These are phyloP conservation scores for Polia nebulosa DNA, from an alignment of 2,888 invertebrate species.

Conservation along the genomic window DNA sequence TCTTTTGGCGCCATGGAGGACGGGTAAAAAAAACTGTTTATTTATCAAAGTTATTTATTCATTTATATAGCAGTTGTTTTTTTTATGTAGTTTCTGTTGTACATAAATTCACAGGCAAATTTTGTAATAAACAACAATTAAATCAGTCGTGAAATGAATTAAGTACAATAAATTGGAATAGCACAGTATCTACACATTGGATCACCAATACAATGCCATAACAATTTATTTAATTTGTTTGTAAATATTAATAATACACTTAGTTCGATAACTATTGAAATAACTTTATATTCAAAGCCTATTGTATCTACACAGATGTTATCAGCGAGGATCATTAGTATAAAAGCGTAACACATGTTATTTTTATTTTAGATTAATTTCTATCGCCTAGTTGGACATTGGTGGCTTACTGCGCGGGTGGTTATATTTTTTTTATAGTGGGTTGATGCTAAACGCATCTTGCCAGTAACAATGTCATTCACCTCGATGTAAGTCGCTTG, in stretches of 20 bases:
- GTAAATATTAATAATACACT: conserved; percentile 22
- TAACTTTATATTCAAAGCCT: conserved; percentile 22
- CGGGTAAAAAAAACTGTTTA: conserved; percentile 67
- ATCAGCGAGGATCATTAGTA: conserved; percentile 55
- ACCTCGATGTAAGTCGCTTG: conserved; percentile 88
- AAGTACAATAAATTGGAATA: conserved; percentile 23
- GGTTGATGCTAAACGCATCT: conserved; percentile 67
- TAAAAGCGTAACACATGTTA: conserved; percentile 60
- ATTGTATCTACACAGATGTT: conserved; percentile 51
- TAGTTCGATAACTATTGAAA: conserved; percentile 1
- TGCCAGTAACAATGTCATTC: conserved; percentile 85
- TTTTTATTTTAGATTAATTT: conserved; percentile 83
- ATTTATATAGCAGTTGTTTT: background rate
- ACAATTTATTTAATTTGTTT: conserved; percentile 27
- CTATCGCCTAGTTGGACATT: conserved; percentile 75
- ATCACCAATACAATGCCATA: conserved; percentile 10
- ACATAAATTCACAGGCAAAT: conserved; percentile 18
- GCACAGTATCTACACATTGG: conserved; percentile 11
- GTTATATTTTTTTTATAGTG: conserved; percentile 70
- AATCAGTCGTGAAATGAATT: conserved; percentile 16
- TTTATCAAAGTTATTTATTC: no score
- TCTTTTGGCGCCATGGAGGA: conserved; percentile 79
- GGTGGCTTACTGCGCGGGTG: conserved; percentile 80
- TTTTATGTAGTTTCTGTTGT: conserved; percentile 19
- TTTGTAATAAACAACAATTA: conserved; percentile 6